phyloP scores from a whole-genome alignment of 2,888 invertebrate genomes.

The Eurytoma californica region DNA sequence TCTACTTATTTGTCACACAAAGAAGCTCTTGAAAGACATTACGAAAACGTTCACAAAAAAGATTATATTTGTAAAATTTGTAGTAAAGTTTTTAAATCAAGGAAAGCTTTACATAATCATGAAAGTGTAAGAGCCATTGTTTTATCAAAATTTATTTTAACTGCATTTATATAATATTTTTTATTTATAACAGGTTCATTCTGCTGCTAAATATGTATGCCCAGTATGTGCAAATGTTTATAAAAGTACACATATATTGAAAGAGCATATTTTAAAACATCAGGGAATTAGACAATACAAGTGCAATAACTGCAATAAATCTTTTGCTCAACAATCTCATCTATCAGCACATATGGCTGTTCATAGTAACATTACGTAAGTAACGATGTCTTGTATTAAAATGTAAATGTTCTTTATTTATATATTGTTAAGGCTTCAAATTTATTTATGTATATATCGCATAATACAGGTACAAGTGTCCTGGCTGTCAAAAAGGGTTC shows the following conservation, averaged over 20 bases:
- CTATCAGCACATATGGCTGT: slow-evolving; percentile 69
- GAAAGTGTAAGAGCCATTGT: slow-evolving; percentile 62
- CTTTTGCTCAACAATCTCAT: slow-evolving; percentile 69
- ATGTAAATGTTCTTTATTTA: not conserved
- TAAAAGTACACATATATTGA: slow-evolving; percentile 67
- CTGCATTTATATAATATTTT: not conserved
- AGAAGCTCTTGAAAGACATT: slow-evolving; percentile 63
- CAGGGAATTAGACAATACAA: slow-evolving; percentile 68
- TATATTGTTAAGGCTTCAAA: not conserved
- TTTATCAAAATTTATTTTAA: not conserved
- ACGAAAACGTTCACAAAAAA: slow-evolving; percentile 63
- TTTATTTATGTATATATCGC: not conserved
- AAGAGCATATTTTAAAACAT: slow-evolving; percentile 68
- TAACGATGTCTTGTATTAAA: slow-evolving; percentile 1
- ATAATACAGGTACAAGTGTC: slow-evolving; percentile 64
- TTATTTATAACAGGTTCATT: slow-evolving; percentile 62
- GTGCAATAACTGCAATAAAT: slow-evolving; percentile 64
- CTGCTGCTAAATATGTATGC: slow-evolving; percentile 65
- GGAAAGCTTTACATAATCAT: slow-evolving; percentile 67
- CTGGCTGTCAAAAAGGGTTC: slow-evolving; percentile 66
- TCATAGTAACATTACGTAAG: slow-evolving; percentile 66
- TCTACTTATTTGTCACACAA: slow-evolving; percentile 64
- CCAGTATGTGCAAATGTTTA: slow-evolving; percentile 66
- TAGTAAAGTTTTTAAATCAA: slow-evolving; percentile 63
- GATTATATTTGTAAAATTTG: slow-evolving; percentile 66